Conservation (phyloP, 2,113 vertebrate species). For the Brachyistius frenatus region DNA sequence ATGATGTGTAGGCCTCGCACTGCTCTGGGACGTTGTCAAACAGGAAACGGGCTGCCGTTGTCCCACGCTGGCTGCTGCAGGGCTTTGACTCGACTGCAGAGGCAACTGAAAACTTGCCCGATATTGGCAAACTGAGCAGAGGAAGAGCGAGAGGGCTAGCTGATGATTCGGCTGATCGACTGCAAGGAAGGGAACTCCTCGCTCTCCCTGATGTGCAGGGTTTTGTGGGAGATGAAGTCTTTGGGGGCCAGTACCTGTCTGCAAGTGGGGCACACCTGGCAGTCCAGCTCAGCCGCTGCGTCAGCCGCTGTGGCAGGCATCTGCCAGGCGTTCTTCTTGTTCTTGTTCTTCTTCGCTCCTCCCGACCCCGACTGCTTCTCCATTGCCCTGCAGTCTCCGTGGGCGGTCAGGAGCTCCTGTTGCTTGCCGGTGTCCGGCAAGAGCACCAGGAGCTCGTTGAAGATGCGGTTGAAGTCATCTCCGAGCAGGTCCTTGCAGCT, state of each 20-base stretch:
- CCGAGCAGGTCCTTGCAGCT: conserved; percentile 90
- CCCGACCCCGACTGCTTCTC: conserved; percentile 83
- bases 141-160: conserved; percentile 82
- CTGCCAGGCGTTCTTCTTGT: conserved; percentile 91
- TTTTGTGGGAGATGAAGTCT: conserved; percentile 91
- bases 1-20: conserved; percentile 11
- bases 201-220: conserved; percentile 86
- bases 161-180: conserved; percentile 93
- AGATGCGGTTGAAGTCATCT: conserved; percentile 92
- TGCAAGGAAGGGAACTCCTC: conserved; percentile 97
- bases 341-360: conserved; percentile 87
- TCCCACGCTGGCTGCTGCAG: conserved; percentile 14
- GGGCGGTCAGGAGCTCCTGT: conserved; percentile 94
- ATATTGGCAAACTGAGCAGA: background rate
- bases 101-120: background rate
- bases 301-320: conserved; percentile 59
- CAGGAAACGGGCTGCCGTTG: conserved; percentile 22
- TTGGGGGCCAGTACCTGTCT: conserved; percentile 93
- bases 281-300: conserved; percentile 87
- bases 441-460: conserved; percentile 94
- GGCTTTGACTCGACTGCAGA: conserved; percentile 15
- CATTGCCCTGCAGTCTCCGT: conserved; percentile 84
- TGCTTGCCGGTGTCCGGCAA: conserved; percentile 94
- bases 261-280: conserved; percentile 92
- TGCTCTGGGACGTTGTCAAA: conserved; percentile 27